Base-by-base conservation (phyloP, 2,113 vertebrate species). In the Nasalis larvatus region DNA sequence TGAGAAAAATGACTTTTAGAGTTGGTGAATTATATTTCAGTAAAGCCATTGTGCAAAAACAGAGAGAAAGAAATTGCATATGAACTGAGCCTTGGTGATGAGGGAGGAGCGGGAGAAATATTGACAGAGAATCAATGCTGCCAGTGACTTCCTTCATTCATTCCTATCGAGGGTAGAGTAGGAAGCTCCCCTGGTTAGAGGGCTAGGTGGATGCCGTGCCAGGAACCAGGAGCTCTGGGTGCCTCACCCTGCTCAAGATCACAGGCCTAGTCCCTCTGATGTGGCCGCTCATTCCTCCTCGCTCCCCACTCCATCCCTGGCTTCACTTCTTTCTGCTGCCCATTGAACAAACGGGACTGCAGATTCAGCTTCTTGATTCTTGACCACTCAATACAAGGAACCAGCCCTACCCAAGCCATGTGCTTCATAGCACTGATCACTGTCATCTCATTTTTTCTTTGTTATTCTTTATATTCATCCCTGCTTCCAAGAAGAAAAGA, bases 131-230 rank as follows among this genome's bases (percentile, higher is more conserved):
- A 14, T 10, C 37, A 8, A 1, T 27, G 60, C 25, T 82, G 54
- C 45, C 32, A 1, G 40, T 10, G 60, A 21, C n/a, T 27, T 30
- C 42, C 14, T 37, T 25, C 45, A 32, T 63, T 63, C 27, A 63
- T 30, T 63, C 27, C 8, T 2, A 17, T 30, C 2, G 0, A 23
- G 35, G 54, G 4, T 2, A 45, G 68, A 77, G 32, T 1, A 52
- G 7, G 17, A 63, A 42, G 8, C 1, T 16, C 25, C 25, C 42
- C 17, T 27, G 17, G 6, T 4, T 13, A 30, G 37, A 68, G 32
- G 27, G 8, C 63, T 66, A 8, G 4, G 37, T 21, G 18, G 12
- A 30, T 4, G 8, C 4, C 0, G 1, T 16, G 37, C 21, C 58
- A 3, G 2, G 27, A 42, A n/a, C 30, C 18, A 4, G 40, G 82